Evolutionary conservation across 1,140 invertebrate species (phyloP).

Genomic region (Acromyrmex heyeri): DNA sequence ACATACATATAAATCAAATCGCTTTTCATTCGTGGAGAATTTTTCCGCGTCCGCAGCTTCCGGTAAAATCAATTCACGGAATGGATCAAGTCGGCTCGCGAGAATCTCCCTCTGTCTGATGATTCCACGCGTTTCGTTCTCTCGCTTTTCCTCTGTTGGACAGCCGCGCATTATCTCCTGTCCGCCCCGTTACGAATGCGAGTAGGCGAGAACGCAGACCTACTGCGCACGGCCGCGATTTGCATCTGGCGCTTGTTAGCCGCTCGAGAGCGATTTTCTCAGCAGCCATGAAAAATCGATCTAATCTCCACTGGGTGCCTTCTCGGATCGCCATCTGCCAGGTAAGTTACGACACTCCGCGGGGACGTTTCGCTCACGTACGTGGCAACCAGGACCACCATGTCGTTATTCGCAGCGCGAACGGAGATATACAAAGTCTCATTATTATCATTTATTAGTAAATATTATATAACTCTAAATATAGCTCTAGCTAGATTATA

Average conservation of each 20-base stretch:
- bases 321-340: constrained; percentile 78
- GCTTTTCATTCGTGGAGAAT: neutral
- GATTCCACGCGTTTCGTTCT: constrained; percentile 8
- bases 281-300: constrained; percentile 82
- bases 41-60: constrained; percentile 16
- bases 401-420: constrained; percentile 37
- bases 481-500: neutral
- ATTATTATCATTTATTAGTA: neutral
- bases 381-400: constrained; percentile 65
- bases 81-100: neutral
- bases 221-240: constrained; percentile 71
- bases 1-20: constrained; percentile 42
- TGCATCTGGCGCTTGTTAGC: constrained; percentile 83
- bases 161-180: constrained; percentile 41
- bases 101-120: neutral
- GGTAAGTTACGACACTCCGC: constrained; percentile 76
- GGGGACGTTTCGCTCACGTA: constrained; percentile 55
- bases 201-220: constrained; percentile 52
- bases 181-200: constrained; percentile 51
- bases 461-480: neutral
- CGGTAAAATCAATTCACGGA: constrained; percentile 43
- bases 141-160: neutral
- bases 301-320: constrained; percentile 79
- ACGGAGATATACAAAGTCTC: neutral
- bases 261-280: constrained; percentile 77